phyloP scores from a whole-genome alignment of 53 echinoderm and acorn worm species.

The Zoroaster sp. region DNA sequence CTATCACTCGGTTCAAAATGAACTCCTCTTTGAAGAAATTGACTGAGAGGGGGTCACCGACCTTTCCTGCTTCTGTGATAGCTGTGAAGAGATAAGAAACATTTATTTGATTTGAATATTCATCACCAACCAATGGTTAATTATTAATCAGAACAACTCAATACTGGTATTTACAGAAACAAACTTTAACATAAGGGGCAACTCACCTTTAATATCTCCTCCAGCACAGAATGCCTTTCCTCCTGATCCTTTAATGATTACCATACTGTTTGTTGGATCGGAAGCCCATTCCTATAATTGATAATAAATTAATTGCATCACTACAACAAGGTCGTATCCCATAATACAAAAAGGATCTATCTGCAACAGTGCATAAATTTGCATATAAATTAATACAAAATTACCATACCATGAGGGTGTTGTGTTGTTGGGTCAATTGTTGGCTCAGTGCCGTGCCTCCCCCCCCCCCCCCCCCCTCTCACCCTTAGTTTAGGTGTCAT shows the following conservation, averaged over 20 bases:
- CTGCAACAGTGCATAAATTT: too few species aligned
- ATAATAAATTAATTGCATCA: not conserved
- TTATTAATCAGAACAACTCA: not conserved
- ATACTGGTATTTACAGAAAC: not conserved
- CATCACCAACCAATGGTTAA: not conserved
- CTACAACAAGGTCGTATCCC: not conserved
- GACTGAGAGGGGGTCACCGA: conserved; percentile 49
- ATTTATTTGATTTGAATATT: not conserved
- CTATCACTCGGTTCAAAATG: conserved; percentile 87
- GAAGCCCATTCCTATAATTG: conserved; percentile 81
- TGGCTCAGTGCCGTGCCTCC: too few species aligned
- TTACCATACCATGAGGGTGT: not conserved
- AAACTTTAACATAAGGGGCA: not conserved
- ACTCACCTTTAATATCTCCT: conserved; percentile 93
- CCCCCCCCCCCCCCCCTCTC: not conserved
- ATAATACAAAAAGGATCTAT: not conserved
- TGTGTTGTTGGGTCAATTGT: not conserved
- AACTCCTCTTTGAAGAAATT: conserved; percentile 93
- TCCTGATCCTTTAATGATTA: conserved; percentile 94
- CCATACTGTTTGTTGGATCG: conserved; percentile 74
- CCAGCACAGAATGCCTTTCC: conserved; percentile 98
- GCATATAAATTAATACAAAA: too few species aligned
- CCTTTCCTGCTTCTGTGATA: conserved; percentile 86
- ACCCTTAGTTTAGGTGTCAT: conserved; percentile 90
- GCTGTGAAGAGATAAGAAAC: conserved; percentile 70